These are phyloP conservation scores for Subanguina moxae DNA, from an alignment of 1,140 invertebrate species.

Conservation along the genomic window DNA sequence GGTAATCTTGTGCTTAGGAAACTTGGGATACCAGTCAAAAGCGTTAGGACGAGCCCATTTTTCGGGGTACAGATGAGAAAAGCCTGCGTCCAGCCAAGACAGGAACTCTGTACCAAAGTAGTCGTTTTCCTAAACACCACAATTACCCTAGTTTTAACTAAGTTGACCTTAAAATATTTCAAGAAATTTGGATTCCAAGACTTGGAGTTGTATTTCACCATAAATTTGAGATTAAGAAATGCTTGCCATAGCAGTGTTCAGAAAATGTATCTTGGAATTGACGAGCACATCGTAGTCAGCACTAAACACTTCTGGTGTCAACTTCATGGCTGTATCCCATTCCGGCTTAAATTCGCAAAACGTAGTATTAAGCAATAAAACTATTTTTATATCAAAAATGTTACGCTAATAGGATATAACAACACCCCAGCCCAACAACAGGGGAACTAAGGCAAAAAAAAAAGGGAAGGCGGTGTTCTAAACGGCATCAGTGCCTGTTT, in stretches of 20 bases:
- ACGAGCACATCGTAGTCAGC: slow-evolving; percentile 56
- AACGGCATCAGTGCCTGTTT: too few relatives aligned
- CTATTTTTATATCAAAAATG: too few relatives aligned
- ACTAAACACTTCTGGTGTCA: slow-evolving; percentile 51
- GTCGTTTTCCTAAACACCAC: slow-evolving; percentile 44
- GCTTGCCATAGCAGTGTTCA: slow-evolving; percentile 52
- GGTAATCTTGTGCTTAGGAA: not conserved
- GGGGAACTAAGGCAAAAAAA: too few relatives aligned
- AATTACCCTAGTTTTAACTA: too few relatives aligned
- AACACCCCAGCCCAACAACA: too few relatives aligned
- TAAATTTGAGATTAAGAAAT: not conserved
- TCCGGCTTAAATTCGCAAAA: slow-evolving; percentile 37
- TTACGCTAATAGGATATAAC: too few relatives aligned
- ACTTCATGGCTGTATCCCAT: slow-evolving; percentile 52
- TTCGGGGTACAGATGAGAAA: slow-evolving; percentile 6
- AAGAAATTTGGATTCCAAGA: too few relatives aligned
- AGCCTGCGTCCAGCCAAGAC: slow-evolving; percentile 54
- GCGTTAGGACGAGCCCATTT: not conserved
- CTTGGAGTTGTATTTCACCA: too few relatives aligned
- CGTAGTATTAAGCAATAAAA: too few relatives aligned
- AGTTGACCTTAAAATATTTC: too few relatives aligned
- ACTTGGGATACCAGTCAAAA: slow-evolving; percentile 1
- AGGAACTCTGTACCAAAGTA: slow-evolving; percentile 54
- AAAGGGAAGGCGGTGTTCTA: too few relatives aligned
- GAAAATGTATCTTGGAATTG: slow-evolving; percentile 58